Evolutionary conservation across 2,797 vertebrate species (phyloP).

Genomic region (Passerculus sandwichensis): DNA sequence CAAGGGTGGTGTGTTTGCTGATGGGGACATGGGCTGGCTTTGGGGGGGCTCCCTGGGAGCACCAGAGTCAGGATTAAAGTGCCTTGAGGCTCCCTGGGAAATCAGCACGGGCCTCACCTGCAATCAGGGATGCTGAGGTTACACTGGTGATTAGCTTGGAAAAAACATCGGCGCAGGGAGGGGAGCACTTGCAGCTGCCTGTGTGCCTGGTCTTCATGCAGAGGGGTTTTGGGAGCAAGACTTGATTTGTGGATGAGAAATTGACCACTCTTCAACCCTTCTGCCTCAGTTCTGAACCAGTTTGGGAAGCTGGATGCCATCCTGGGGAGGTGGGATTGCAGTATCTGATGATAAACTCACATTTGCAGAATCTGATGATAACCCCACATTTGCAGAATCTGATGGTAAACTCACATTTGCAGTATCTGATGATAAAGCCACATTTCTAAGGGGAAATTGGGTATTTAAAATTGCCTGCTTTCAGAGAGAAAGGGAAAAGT

Average conservation of each 20-base stretch:
- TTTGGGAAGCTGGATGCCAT: accelerated
- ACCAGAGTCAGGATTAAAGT: background rate
- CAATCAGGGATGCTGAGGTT: background rate
- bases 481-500: background rate
- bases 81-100: background rate
- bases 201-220: accelerated
- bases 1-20: background rate
- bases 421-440: background rate
- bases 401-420: too few species aligned
- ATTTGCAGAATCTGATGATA: background rate
- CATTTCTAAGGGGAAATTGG: background rate
- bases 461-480: background rate
- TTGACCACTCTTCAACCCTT: background rate
- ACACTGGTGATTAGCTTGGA: accelerated
- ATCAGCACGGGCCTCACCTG: accelerated
- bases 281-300: accelerated
- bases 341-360: too few species aligned
- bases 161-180: accelerated
- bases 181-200: background rate
- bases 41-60: background rate
- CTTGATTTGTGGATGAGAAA: background rate
- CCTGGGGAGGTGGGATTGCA: background rate
- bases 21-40: background rate
- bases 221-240: background rate
- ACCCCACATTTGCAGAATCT: background rate